Base-by-base conservation (phyloP, 2,888 invertebrate species). In the Tenthredo scrophulariae region DNA sequence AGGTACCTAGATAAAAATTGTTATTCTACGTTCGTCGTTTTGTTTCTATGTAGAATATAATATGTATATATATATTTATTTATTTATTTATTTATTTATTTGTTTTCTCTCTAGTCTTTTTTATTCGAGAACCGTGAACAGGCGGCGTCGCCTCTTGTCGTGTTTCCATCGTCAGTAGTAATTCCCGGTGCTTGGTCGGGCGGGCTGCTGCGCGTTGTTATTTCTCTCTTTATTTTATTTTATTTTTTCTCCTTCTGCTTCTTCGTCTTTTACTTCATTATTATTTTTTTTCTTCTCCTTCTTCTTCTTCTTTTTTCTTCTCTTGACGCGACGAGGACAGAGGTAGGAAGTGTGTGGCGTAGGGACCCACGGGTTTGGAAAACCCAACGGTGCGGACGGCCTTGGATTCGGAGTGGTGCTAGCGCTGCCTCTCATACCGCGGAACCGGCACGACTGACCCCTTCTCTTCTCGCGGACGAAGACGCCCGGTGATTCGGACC, bases 311-410 rank as follows among this genome's bases (percentile, higher is more conserved):
- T 6, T 6, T 1, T 7, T 62, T 62, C 10, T 13, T 62, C 22
- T 13, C 43, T 75, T 46, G 2, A 40, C 43, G 85, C 67, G 88
- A 91, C 85, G 79, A 89, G 87, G 92, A 92, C 87, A 86, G 86
- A 90, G 89, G 87, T 91, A 92, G 92, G 92, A 92, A 92, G 92
- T 91, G 67, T 18, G 15, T 18, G 33, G 86, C 86, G 88, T 85
- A 88, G 89, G 90, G 70, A 83, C 46, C 83, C 37, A 26, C 80
- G 88, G 91, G 91, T 92, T 92, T 91, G 91, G 91, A 92, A 92
- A 92, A 91, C 90, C 90, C 90, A 88, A 88, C 88, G 88, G 65
- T 67, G 70, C 87, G 87, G 89, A 87, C 91, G 92, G 91, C 92
- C 92, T 92, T 92, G 91, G 90, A 83, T 83, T 46, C 67, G 22